Evolutionary conservation across 2,888 invertebrate species (phyloP).

Genomic region (Muscina levida): DNA sequence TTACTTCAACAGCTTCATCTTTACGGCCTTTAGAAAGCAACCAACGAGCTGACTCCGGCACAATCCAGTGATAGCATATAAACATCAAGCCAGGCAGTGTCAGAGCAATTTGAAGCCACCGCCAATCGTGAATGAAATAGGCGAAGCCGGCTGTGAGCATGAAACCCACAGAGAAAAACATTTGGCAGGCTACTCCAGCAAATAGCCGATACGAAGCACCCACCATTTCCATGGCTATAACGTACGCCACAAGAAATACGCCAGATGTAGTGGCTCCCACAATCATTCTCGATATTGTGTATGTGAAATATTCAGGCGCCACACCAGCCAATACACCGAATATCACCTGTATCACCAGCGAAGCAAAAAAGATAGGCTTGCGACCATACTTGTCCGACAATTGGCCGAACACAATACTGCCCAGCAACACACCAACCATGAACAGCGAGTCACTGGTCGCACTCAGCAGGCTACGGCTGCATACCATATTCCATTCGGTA

Average conservation of each 20-base stretch:
- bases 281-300: constrained; percentile 84
- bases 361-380: constrained; percentile 86
- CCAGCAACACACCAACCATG: constrained; percentile 87
- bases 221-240: constrained; percentile 88
- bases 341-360: constrained; percentile 84
- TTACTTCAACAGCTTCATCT: constrained; percentile 83
- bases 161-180: constrained; percentile 88
- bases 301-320: constrained; percentile 85
- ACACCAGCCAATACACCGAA: constrained; percentile 85
- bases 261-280: constrained; percentile 89
- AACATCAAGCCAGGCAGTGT: constrained; percentile 86
- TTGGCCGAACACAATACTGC: constrained; percentile 87
- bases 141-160: constrained; percentile 86
- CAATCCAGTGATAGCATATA: constrained; percentile 87
- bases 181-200: constrained; percentile 86
- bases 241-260: constrained; percentile 88
- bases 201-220: constrained; percentile 85
- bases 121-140: constrained; percentile 86
- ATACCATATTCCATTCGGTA: constrained; percentile 87
- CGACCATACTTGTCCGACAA: constrained; percentile 87
- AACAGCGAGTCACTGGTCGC: constrained; percentile 84
- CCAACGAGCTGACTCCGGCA: constrained; percentile 89
- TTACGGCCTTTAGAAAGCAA: constrained; percentile 84
- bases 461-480: constrained; percentile 83
- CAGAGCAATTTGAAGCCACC: constrained; percentile 85